These are phyloP conservation scores for Salmo trutta DNA, from an alignment of 2,797 vertebrate species.

Conservation along the genomic window DNA sequence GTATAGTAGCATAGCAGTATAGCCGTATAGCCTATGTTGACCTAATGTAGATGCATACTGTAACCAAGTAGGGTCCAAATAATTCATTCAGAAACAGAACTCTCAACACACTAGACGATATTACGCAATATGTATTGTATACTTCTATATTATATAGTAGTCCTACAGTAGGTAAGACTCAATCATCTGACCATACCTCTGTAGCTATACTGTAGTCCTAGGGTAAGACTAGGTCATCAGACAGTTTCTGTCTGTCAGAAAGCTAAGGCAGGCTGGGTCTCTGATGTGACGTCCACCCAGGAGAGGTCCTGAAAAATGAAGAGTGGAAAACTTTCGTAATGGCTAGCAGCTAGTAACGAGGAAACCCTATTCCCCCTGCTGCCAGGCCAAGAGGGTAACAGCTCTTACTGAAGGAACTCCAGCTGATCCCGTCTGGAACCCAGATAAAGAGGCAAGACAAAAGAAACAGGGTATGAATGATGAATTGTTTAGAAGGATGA, in stretches of 20 bases:
- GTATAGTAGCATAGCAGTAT: too few relatives aligned
- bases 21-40: too few relatives aligned
- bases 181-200: neutral
- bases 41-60: too few relatives aligned
- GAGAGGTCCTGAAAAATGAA: slow-evolving; percentile 70
- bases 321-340: slow-evolving; percentile 63
- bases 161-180: neutral
- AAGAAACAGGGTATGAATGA: neutral
- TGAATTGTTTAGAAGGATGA: neutral
- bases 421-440: slow-evolving; percentile 26
- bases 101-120: neutral
- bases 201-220: neutral
- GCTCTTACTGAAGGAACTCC: slow-evolving; percentile 22
- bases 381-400: slow-evolving; percentile 19
- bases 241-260: neutral
- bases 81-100: neutral
- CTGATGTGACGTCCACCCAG: slow-evolving; percentile 34
- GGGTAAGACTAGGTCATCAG: neutral
- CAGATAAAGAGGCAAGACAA: neutral
- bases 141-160: neutral
- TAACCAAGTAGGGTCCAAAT: too few relatives aligned
- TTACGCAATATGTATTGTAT: neutral
- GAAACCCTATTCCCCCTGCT: slow-evolving; percentile 58
- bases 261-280: slow-evolving; percentile 14
- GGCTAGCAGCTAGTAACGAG: slow-evolving; percentile 31